A percentile compares a stretch with the other conserved stretches of the same genome.
Conservation (phyloP, 1,140 invertebrate species). For the Ceratina japonica region DNA sequence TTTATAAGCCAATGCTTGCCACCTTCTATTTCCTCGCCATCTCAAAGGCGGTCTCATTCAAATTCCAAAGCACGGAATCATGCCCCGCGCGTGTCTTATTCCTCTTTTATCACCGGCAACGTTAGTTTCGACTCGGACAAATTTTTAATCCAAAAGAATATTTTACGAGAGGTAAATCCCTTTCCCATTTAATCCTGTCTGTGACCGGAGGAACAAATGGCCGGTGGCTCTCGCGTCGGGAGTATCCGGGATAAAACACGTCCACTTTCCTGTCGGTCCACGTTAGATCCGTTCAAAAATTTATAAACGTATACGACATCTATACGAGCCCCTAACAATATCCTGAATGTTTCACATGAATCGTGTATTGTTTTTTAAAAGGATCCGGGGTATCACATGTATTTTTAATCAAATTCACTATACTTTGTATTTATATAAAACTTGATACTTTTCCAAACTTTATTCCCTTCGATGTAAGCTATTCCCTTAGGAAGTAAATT, state of each 20-base stretch:
- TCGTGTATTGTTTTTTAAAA: too few relatives aligned
- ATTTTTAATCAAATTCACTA: too few relatives aligned
- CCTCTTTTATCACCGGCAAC: neutral
- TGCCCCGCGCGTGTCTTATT: neutral
- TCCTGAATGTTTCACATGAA: too few relatives aligned
- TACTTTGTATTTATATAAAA: too few relatives aligned
- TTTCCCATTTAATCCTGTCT: constrained; percentile 20
- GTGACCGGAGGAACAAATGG: neutral
- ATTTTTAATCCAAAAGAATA: constrained; percentile 35
- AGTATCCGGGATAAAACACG: constrained; percentile 11
- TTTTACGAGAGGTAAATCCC: constrained; percentile 3
- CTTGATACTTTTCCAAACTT: too few relatives aligned
- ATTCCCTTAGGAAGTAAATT: too few relatives aligned
- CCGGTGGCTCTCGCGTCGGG: neutral
- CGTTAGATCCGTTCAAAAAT: neutral
- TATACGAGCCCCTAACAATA: too few relatives aligned
- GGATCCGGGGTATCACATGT: too few relatives aligned
- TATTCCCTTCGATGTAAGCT: too few relatives aligned
- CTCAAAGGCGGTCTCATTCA: neutral
- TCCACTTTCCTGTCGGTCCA: neutral
- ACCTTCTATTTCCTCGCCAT: neutral
- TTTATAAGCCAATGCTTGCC: too few relatives aligned
- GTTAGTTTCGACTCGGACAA: neutral
- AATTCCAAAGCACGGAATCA: neutral
- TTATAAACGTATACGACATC: neutral